Evolutionary conservation across 2,888 invertebrate genomes (phyloP).

Genomic region (Agonopterix heracliana): DNA sequence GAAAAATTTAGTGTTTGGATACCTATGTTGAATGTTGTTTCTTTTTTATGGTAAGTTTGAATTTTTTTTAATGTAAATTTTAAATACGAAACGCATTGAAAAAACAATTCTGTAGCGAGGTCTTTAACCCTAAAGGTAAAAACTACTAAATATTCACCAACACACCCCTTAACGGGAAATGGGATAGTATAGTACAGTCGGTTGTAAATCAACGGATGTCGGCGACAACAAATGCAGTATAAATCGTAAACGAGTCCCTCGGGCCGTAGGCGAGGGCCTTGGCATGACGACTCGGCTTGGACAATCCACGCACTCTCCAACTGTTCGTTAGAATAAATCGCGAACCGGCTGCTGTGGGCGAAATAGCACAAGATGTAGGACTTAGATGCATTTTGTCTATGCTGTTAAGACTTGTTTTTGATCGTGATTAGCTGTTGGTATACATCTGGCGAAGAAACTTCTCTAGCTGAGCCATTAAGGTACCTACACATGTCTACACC

Average conservation of each 20-base stretch:
- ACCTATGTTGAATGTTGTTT: too few relatives aligned
- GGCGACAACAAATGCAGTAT: slow-evolving; percentile 57
- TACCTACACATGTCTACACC: too few relatives aligned
- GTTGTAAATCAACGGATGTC: slow-evolving; percentile 65
- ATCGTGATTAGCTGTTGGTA: too few relatives aligned
- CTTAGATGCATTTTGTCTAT: slow-evolving; percentile 32
- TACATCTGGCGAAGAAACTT: too few relatives aligned
- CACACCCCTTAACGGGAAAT: slow-evolving; percentile 47
- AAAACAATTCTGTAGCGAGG: not conserved
- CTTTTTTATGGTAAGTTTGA: too few relatives aligned
- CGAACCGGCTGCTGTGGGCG: slow-evolving; percentile 39
- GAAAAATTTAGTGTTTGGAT: too few relatives aligned
- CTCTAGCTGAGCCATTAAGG: too few relatives aligned
- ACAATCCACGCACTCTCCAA: not conserved
- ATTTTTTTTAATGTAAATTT: too few relatives aligned
- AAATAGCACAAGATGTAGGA: slow-evolving; percentile 32
- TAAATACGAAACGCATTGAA: too few relatives aligned
- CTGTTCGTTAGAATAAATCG: slow-evolving; percentile 28
- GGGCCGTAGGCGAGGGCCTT: slow-evolving; percentile 36
- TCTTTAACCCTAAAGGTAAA: slow-evolving; percentile 4
- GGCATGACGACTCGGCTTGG: slow-evolving; percentile 16
- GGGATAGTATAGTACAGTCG: slow-evolving; percentile 38
- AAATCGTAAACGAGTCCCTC: slow-evolving; percentile 27
- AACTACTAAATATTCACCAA: slow-evolving; percentile 40
- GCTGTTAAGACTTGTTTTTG: not conserved